These are phyloP conservation scores for Acanthisitta chloris DNA, from an alignment of 2,113 vertebrate species.

Conservation along the genomic window DNA sequence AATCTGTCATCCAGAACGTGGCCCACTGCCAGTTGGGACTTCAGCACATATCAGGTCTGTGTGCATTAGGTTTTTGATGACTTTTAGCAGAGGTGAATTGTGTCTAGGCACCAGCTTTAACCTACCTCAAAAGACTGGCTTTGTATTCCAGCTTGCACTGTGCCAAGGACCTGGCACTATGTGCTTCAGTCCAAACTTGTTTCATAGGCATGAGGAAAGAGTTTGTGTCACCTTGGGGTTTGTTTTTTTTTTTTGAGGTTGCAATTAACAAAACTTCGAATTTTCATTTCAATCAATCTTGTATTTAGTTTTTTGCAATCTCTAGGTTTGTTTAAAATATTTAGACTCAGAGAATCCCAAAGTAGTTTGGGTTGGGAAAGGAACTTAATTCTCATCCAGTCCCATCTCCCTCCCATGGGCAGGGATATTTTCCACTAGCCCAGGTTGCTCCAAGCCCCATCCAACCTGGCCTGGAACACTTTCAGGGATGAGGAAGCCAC, in stretches of 20 bases:
- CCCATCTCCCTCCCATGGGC: background rate
- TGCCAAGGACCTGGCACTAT: background rate
- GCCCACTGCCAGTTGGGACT: background rate
- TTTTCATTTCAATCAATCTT: background rate
- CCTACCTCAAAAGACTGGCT: background rate
- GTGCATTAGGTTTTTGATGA: background rate
- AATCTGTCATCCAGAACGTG: background rate
- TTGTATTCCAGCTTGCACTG: background rate
- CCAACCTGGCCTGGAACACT: background rate
- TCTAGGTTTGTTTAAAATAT: background rate
- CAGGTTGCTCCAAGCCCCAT: fast-evolving
- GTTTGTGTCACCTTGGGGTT: background rate
- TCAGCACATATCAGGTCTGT: background rate
- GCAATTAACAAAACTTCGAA: background rate
- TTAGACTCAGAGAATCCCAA: background rate
- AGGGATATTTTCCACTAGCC: background rate
- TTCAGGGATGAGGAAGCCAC: background rate
- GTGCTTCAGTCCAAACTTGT: background rate
- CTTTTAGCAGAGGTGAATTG: background rate
- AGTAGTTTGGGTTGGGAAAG: background rate
- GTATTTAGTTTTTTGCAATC: background rate
- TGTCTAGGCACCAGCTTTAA: background rate
- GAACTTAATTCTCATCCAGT: background rate
- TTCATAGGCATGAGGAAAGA: background rate
- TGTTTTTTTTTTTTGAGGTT: background rate